Conservation (phyloP, 2,888 invertebrate species). For the Strigamia crassipes region DNA sequence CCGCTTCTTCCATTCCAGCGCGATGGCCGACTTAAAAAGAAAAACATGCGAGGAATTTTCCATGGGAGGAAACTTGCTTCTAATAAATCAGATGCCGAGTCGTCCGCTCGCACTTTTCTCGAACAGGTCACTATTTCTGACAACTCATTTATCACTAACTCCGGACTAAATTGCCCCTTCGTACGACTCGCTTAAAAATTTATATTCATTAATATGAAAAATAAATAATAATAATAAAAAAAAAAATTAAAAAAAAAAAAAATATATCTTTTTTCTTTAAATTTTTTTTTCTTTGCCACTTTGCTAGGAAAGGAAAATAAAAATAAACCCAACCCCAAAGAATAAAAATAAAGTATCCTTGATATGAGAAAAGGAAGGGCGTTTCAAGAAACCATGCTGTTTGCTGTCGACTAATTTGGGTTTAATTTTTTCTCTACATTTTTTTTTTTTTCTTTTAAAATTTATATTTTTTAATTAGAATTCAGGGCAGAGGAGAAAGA, state of each 20-base stretch:
- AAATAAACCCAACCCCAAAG: neutral
- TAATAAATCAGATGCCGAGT: constrained; percentile 5
- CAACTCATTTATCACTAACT: constrained; percentile 18
- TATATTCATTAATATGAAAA: neutral
- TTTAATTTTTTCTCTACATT: neutral
- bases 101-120: constrained; percentile 11
- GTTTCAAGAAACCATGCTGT: neutral
- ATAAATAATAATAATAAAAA: neutral
- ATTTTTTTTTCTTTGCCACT: neutral
- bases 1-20: neutral
- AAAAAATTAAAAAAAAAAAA: neutral
- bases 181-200: neutral
- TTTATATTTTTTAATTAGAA: neutral
- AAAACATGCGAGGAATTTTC: constrained; percentile 22
- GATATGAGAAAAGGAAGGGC: neutral
- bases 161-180: neutral
- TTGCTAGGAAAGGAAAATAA: neutral
- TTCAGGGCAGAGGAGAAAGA: neutral
- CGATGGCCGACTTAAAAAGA: neutral
- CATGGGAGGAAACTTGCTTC: constrained; percentile 26
- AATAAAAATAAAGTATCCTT: neutral
- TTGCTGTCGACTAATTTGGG: neutral
- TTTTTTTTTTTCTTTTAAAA: neutral
- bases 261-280: neutral
- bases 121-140: constrained; percentile 19